Conservation (phyloP, 2,113 vertebrate genomes). For the Alethe castanea region DNA sequence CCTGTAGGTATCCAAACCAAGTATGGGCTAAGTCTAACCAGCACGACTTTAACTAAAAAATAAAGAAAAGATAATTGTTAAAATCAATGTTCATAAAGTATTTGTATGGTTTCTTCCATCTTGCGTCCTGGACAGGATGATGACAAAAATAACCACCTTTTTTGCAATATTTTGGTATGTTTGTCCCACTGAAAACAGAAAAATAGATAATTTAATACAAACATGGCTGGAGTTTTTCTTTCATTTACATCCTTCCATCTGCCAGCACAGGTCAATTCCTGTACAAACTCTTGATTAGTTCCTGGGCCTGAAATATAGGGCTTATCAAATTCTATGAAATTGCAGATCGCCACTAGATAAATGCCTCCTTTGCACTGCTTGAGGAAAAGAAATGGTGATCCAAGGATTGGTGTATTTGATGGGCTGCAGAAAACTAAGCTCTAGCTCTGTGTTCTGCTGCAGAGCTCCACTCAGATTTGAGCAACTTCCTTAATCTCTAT, state of each 20-base stretch:
- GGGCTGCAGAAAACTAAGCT: neutral
- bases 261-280: neutral
- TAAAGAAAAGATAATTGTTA: neutral
- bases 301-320: neutral
- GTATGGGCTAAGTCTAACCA: neutral
- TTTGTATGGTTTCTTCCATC: neutral
- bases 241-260: neutral
- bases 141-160: neutral
- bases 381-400: neutral
- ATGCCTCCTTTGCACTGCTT: neutral
- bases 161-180: neutral
- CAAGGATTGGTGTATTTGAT: neutral
- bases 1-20: neutral
- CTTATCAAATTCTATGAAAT: neutral
- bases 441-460: neutral
- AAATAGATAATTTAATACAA: neutral
- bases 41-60: neutral
- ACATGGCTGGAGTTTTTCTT: neutral
- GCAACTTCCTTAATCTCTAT: neutral
- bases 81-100: neutral
- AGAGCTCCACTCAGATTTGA: neutral
- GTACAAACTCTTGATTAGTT: neutral
- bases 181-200: neutral
- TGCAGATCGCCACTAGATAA: neutral
- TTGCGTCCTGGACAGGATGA: neutral